These are phyloP conservation scores for Palloptera scutellata DNA, from an alignment of 2,888 invertebrate species.

Conservation along the genomic window DNA sequence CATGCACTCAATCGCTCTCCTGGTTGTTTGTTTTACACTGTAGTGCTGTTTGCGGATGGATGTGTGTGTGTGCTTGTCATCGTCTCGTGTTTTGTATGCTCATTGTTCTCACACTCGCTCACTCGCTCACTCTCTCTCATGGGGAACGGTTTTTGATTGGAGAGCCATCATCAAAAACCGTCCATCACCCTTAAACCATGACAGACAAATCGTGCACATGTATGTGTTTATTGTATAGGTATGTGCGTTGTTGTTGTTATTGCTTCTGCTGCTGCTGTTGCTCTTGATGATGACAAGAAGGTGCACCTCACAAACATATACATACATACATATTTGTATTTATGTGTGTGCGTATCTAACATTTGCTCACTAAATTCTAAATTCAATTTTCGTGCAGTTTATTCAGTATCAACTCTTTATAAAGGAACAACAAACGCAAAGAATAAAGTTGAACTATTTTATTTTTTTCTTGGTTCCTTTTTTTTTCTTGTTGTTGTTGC, in stretches of 20 bases:
- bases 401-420: background rate
- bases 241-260: background rate
- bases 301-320: background rate
- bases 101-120: too few relatives aligned
- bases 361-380: slow-evolving; percentile 16
- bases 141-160: too few relatives aligned
- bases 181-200: too few relatives aligned
- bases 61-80: background rate
- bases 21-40: background rate
- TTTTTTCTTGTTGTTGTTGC: slow-evolving; percentile 1
- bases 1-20: background rate
- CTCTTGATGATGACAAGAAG: background rate
- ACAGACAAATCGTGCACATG: background rate
- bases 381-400: background rate
- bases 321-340: background rate
- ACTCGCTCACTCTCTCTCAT: too few relatives aligned
- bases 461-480: background rate
- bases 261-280: background rate
- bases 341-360: slow-evolving; percentile 7
- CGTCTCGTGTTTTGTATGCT: too few relatives aligned
- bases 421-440: background rate
- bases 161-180: too few relatives aligned
- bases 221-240: background rate
- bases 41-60: background rate
- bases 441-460: slow-evolving; percentile 12